Base-by-base conservation (phyloP, 1,140 invertebrate species). In the Orussus abietinus region DNA sequence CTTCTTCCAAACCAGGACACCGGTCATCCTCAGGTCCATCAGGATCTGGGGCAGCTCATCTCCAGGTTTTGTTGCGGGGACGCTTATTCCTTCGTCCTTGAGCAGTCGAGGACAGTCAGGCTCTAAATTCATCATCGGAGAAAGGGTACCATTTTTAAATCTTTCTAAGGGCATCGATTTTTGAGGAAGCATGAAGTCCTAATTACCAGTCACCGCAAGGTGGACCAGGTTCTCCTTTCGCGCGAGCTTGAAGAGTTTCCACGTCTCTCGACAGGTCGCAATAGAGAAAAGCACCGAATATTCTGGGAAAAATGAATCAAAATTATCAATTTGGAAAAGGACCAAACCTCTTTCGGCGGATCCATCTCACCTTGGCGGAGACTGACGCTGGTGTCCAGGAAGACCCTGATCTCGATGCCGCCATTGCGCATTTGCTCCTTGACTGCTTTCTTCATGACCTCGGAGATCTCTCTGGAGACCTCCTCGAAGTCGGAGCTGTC, bases 11-110 rank as follows among this genome's bases (percentile, higher is more conserved):
- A 77, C 68, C 11, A 88, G 69, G 9, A 76, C 67, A 28, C 76
- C 68, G 4, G 65, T 67, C 3, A 77, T 78, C 44, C 84, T 75
- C 10, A 88, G 64, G 64, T 90, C 88, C 0, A 86, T 66, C 7
- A 89, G 59, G 4, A 90, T 66, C 71, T 90, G 88, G 0, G 86
- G 77, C 25, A 89, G 57, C 65, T 89, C 88, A 31, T 82, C 73
- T 2, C 84, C 82, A 3, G 69, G 64, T 1, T 69, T 63, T 3
- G 83, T 62, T 33, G 84, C 63, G 0, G 88, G 86, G 17, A 88
- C 75, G 25, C 81, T 85, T n/a, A 89, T 68, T 1, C 83, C 85
- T 3, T 77, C 70, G 14, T 76, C 60, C 1, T 66, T 48, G 1
- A 83, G 81, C 39, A 90, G 59, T 32, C 88, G 72, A 0, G 85